Evolutionary conservation across 2,797 vertebrate genomes (phyloP), one percentile per base, ranked within the genome.

Genomic region (Lacerta bilineata): DNA sequence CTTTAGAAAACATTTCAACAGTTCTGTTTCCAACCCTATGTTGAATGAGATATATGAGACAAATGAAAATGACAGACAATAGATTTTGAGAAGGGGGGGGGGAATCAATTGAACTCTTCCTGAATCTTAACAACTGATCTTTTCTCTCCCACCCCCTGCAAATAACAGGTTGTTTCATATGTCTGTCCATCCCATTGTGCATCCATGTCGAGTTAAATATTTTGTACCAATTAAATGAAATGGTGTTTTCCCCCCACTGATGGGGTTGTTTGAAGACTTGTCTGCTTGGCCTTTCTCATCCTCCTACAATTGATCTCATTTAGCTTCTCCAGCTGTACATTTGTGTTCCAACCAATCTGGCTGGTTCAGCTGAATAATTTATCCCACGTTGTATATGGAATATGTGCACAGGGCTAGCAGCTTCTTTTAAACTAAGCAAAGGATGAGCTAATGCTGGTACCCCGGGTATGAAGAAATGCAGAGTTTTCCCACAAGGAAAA

Each of bases 11-110:
- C 36, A 15, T 55, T 84, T 71, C 33, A 50, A 5, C n/a, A 27
- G n/a, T 18, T 50, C 29, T 86, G 89, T 80, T 82, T 27, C 11
- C 84, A 82, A 69, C 93, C 23, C 13, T 80, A 27, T 18, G 8
- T 84, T 55, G 86, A 85, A 2, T 3, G 84, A 83, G 23, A 33
- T 80, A 29, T 55, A 79, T 5, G 9, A 85, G 43, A 10, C 61
- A 90, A 92, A 93, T 87, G n/a, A 87, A 92, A 87, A 87, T 77
- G 15, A 87, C 74, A 83, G 83, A 11, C 25, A 61, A 81, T 61
- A 25, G 84, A 64, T 27, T 43, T 29, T 78, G n/a, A 10, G 9
- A 29, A 39, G 6, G 13, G 50, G 50, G 1, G 59, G 85, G 85
- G 33, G 39, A 90, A 90, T 85, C 46, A 91, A 75, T 33, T 25